Evolutionary conservation across 1,140 invertebrate genomes (phyloP), one percentile per base, ranked within the genome.

Genomic region (Lysiphlebus fabarum): DNA sequence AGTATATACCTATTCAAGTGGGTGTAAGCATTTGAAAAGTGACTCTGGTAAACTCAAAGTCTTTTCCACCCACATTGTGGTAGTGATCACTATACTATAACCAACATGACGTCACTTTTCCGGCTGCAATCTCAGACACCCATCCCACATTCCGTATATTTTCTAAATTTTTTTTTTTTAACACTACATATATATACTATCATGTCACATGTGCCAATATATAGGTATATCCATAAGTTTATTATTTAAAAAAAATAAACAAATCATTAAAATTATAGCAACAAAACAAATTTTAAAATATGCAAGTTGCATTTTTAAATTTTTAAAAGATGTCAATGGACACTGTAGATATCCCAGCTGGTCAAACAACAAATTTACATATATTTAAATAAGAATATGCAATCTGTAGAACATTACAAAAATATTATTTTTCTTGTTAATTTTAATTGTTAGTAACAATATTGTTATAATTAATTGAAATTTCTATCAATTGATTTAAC

Each of bases 101-200:
- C 57, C 12, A 37, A 7, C 26, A 61, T 61, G 59, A 61, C 54
- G 59, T 61, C 59, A 61, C 40, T 50, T 56, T 56, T 37, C 51
- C 51, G 49, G 56, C 59, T 61, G 54, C 54, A 53, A 53, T 56
- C 59, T 5, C 9, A 33, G 47, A 6, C 34, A 57, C 59, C 54
- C 59, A 61, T 61, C 59, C 54, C 54, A 61, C 59, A 61, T 61
- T 61, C 59, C 48, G 48, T 48, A 53, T 49, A 56, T 33, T 61
- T 47, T 40, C 53, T 61, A 50, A 10, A 10, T 48, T 10, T 51
- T 14, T 48, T 10, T 51, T 14, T 11, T 37, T 51, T 51, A 7
- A 53, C 42, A 40, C 26, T 41, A 41, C n/a, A n/a, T 40, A 2
- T 53, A 53, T 41, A 38, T 51, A 9, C 12, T 53, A 8, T 41